Conservation (phyloP, 2,113 vertebrate species). For the Aptenodytes patagonicus region DNA sequence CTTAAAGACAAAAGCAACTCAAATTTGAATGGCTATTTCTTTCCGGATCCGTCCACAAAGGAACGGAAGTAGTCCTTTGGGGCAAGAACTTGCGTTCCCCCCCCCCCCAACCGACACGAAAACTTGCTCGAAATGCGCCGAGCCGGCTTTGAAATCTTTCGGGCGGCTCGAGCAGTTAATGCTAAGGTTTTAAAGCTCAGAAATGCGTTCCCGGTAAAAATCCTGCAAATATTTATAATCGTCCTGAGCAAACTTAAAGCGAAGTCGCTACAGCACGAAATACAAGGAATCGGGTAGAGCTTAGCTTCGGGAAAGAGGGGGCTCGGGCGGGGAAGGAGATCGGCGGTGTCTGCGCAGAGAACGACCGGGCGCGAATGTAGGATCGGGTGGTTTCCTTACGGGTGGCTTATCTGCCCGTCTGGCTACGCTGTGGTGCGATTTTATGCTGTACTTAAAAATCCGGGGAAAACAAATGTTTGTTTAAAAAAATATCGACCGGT, state of each 20-base stretch:
- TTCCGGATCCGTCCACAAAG: neutral
- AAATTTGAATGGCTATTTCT: neutral
- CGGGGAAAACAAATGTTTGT: conserved; percentile 35
- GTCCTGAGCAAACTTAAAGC: neutral
- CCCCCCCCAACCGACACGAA: accelerated
- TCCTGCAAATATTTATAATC: neutral
- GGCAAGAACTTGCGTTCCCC: neutral
- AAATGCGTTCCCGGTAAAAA: neutral
- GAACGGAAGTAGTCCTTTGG: neutral
- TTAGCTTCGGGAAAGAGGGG: neutral
- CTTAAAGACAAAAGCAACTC: neutral
- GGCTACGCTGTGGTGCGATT: neutral
- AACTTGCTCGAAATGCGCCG: neutral
- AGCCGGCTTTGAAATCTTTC: neutral
- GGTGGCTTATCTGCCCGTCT: neutral
- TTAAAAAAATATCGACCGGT: conserved; percentile 28
- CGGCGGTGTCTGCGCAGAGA: neutral
- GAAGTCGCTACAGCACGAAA: neutral
- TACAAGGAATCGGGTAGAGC: neutral
- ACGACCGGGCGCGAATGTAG: neutral
- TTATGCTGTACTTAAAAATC: conserved; percentile 42
- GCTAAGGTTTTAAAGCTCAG: neutral
- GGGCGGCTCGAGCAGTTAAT: neutral
- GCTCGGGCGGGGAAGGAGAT: neutral
- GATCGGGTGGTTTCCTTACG: neutral